Evolutionary conservation across 2,888 invertebrate species (phyloP).

Genomic region (Morpho achilles): DNA sequence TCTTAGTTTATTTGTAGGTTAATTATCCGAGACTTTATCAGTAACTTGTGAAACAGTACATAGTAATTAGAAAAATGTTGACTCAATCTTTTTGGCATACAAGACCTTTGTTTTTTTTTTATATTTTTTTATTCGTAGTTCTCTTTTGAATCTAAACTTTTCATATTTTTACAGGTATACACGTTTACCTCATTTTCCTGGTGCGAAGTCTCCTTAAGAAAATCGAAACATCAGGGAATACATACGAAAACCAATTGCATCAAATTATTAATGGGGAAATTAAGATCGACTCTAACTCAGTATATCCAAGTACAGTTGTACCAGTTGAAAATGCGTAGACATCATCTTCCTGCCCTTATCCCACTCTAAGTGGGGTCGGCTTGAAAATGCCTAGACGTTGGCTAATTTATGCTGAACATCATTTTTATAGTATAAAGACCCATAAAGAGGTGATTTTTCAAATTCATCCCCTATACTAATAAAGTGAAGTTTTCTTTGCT

Average conservation of each 20-base stretch:
- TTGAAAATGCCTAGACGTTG: neutral
- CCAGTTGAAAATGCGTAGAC: conserved; percentile 23
- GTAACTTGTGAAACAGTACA: too few relatives aligned
- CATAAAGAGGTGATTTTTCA: neutral
- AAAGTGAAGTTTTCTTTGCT: neutral
- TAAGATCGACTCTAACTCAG: conserved; percentile 38
- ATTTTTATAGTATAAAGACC: neutral
- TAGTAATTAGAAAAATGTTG: too few relatives aligned
- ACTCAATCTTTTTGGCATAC: neutral
- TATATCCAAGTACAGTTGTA: conserved; percentile 34
- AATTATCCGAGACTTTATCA: too few relatives aligned
- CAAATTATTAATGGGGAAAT: conserved; percentile 52
- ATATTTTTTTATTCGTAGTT: neutral
- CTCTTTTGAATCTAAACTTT: neutral
- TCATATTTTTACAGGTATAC: conserved; percentile 39
- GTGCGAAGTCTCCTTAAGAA: conserved; percentile 55
- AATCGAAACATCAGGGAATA: conserved; percentile 42
- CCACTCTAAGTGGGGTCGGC: too few relatives aligned
- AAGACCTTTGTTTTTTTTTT: neutral
- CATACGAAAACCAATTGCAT: conserved; percentile 56
- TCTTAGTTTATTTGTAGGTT: too few relatives aligned
- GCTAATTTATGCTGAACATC: neutral
- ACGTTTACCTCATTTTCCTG: conserved; percentile 51
- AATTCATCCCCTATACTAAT: neutral
- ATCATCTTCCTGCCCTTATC: too few relatives aligned